phyloP scores from a whole-genome alignment of 2,113 vertebrate species.

The Plectropomus leopardus region DNA sequence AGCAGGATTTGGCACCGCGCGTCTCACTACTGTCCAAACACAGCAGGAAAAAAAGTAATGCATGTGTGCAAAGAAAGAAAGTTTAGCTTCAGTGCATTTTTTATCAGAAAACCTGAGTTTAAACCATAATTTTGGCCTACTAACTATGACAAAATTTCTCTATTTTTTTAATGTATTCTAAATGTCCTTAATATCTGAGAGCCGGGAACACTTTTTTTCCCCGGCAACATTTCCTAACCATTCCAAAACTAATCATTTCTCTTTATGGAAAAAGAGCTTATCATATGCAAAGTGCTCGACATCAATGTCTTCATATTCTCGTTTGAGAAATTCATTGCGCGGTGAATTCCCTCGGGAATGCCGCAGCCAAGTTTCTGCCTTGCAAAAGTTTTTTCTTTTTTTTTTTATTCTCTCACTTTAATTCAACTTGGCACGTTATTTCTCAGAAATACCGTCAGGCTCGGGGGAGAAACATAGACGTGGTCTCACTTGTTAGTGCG shows the following conservation, averaged over 20 bases:
- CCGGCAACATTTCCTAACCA: constrained; percentile 70
- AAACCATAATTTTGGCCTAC: constrained; percentile 47
- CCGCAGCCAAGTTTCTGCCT: constrained; percentile 81
- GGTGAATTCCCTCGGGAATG: constrained; percentile 79
- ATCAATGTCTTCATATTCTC: constrained; percentile 83
- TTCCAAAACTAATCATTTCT: constrained; percentile 79
- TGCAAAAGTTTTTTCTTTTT: constrained; percentile 75
- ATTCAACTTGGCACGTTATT: constrained; percentile 86
- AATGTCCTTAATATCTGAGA: constrained; percentile 73
- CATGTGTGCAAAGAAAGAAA: constrained; percentile 38
- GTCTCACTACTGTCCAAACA: constrained; percentile 69
- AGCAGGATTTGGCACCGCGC: constrained; percentile 39
- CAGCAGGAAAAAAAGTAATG: constrained; percentile 49
- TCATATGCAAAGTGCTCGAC: constrained; percentile 84
- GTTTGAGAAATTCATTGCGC: constrained; percentile 83
- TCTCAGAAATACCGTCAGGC: constrained; percentile 79
- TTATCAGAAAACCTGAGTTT: constrained; percentile 52
- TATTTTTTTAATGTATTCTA: constrained; percentile 69
- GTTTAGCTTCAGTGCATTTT: constrained; percentile 22
- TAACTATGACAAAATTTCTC: constrained; percentile 54
- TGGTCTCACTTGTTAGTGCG: constrained; percentile 86
- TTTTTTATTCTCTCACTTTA: constrained; percentile 79
- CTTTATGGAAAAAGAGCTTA: constrained; percentile 82
- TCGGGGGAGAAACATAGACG: constrained; percentile 83
- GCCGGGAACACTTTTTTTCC: constrained; percentile 57